Base-by-base conservation (phyloP, 2,888 invertebrate species). In the Drosophila macrospina region DNA sequence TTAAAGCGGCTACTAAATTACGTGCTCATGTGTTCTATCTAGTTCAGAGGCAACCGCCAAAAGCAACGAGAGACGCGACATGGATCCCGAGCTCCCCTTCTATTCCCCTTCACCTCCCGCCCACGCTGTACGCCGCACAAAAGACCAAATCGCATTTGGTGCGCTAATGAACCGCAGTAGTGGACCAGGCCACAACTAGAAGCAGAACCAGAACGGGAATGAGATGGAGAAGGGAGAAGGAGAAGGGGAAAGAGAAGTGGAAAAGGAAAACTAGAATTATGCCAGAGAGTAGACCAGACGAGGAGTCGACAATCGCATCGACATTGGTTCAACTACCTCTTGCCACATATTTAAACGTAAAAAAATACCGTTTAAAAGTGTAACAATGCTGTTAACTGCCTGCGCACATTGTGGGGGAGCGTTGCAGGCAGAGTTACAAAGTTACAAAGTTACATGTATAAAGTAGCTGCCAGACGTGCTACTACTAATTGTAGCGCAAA, bases 1-100 rank as follows among this genome's bases (percentile, higher is more conserved):
- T 70, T 73, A 88, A 84, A 86, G 75, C 87, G 87, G 78, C 89
- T 85, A 85, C 85, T 88, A 85, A 88, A 86, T 85, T 85, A 88
- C 89, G 87, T 88, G 83, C 88, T 84, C 89, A 85, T 88, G 87
- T 88, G 85, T 88, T 87, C 88, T 55, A 62, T 62, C 62, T 80
- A 84, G 84, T 85, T 83, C 66, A 70, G 70, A 61, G 63, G 47
- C 50, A 65, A 42, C 59, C 64, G 68, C 50, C 63, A 20, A 55
- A 24, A 55, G 56, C 60, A 52, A 55, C 59, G 51, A 59, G 73
- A 71, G 59, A 44, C 59, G 32, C 55, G 42, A 41, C 41, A 24
- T 45, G 13, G 8, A 26, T 15, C 24, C 39, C 28, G 7, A 4
- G 5, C 20, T n/a, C 44, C 47, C 24, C 11, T 2, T 4, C 8